Base-by-base conservation (phyloP, 2,888 invertebrate genomes). In the Proisotoma minuta region DNA sequence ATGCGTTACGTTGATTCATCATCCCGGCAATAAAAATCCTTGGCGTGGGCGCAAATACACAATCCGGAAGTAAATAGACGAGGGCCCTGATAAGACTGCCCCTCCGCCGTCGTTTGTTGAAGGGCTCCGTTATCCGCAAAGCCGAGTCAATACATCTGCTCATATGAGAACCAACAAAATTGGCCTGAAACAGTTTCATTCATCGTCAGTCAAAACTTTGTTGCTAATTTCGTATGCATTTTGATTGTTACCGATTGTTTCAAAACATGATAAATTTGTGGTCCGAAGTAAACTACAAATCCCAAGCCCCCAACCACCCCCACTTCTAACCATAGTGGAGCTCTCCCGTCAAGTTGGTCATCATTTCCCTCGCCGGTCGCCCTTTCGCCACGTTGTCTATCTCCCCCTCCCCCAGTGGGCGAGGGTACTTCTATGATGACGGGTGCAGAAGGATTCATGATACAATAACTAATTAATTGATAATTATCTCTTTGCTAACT, bases 81-180 rank as follows among this genome's bases (percentile, higher is more conserved):
- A 67, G 27, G 3, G 64, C 51, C n/a, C 67, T 29, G 5, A 67
- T 49, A 1, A 67, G 5, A 47, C 67, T 67, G 26, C 67, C 67
- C 20, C 23, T 15, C 28, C 59, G 59, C 2, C 67, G 43, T 51
- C 59, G 39, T 18, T 62, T 57, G 53, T 62, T 67, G 20, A 67
- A 26, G 2, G 24, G 20, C n/a, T 59, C 59, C 23, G 54, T 24
- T 34, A 53, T 57, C 48, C 40, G 52, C 1, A n/a, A n/a, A n/a
- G n/a, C n/a, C n/a, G n/a, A n/a, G 48, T 20, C 1, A 57, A 27
- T 24, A 53, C 48, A 1, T 52, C n/a, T 40, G 53, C 34, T 4
- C 53, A 20, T 18, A 62, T 0, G 12, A 47, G 34, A 27, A 53
- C 49, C 23, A 53, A 58, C 20, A 62, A 28, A 3, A 57, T 20